A percentile compares a stretch with the other conserved stretches of the same genome.
Conservation (phyloP, 2,797 vertebrate species). For the Lerista edwardsae region DNA sequence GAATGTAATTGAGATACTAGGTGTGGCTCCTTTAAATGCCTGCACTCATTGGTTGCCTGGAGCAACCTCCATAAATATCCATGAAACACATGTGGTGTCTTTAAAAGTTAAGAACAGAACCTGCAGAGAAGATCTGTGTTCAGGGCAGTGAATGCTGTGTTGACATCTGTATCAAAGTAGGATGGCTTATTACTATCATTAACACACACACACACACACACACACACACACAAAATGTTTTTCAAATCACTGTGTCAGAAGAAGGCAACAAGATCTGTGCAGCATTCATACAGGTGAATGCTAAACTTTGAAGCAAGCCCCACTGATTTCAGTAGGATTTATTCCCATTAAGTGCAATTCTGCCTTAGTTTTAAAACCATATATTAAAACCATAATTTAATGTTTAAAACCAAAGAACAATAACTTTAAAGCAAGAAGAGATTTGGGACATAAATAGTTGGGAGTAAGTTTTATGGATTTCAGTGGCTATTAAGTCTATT, state of each 20-base stretch:
- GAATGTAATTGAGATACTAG: background rate
- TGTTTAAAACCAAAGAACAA: background rate
- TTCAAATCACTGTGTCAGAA: background rate
- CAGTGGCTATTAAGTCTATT: background rate
- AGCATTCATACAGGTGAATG: background rate
- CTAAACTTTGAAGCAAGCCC: background rate
- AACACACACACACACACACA: background rate
- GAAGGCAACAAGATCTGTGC: background rate
- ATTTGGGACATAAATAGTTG: background rate
- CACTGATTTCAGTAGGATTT: background rate
- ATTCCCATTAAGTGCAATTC: background rate
- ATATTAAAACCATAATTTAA: no score
- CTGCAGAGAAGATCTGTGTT: background rate
- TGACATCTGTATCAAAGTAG: constrained; percentile 2
- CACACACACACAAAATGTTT: background rate
- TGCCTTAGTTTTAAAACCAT: no score
- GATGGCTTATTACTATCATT: background rate
- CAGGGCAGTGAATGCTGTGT: background rate
- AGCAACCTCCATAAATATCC: constrained; percentile 28
- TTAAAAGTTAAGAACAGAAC: background rate
- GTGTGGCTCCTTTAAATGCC: background rate
- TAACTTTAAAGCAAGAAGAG: background rate
- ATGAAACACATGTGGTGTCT: background rate
- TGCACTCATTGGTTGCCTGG: background rate
- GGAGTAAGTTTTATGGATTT: background rate